phyloP scores from a whole-genome alignment of 2,888 invertebrate genomes.

The Nephrotoma flavescens region DNA sequence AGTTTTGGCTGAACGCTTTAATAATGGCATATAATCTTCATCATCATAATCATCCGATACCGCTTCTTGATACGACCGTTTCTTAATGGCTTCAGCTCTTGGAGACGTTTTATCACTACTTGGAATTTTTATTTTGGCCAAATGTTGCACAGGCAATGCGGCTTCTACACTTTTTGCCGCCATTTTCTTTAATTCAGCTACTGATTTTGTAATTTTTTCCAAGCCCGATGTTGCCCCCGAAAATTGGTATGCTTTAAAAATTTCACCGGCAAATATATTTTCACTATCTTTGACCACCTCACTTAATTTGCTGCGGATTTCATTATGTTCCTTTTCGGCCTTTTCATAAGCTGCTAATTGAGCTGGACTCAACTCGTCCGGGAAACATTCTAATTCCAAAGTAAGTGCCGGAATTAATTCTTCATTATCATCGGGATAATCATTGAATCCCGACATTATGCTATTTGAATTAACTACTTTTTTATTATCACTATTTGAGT shows the following conservation, averaged over 20 bases:
- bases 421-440: neutral
- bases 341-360: conserved; percentile 47
- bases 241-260: conserved; percentile 48
- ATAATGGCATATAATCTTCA: conserved; percentile 32
- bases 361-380: conserved; percentile 51
- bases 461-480: neutral
- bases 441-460: neutral
- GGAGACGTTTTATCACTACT: conserved; percentile 1
- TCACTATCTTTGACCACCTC: conserved; percentile 41
- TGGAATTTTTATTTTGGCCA: neutral
- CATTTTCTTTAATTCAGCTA: conserved; percentile 16
- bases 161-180: conserved; percentile 5
- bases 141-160: neutral
- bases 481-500: neutral
- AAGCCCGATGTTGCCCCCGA: conserved; percentile 30
- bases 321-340: conserved; percentile 51
- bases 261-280: conserved; percentile 49
- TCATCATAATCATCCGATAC: conserved; percentile 29
- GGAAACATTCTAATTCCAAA: conserved; percentile 53
- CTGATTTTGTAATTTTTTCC: conserved; percentile 12
- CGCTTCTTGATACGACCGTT: conserved; percentile 26
- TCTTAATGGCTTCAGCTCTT: conserved; percentile 25
- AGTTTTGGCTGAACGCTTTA: conserved; percentile 28
- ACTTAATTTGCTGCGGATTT: conserved; percentile 44
- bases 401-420: conserved; percentile 18